phyloP scores from a whole-genome alignment of 2,797 vertebrate genomes.

The Microhierax caerulescens region DNA sequence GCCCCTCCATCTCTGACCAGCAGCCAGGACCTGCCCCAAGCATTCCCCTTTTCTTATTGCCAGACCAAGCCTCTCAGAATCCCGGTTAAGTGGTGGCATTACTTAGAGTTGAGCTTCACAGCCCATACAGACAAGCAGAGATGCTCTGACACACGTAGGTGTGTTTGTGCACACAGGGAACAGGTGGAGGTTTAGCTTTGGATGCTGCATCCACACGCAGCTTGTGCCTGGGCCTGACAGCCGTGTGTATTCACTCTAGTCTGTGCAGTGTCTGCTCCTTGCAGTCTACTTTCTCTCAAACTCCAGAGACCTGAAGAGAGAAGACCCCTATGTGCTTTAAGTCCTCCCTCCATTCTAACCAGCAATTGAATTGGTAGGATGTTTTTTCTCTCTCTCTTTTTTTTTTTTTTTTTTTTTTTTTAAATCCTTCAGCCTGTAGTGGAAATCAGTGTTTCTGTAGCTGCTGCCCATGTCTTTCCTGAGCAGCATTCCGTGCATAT shows the following conservation, averaged over 20 bases:
- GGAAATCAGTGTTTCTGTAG: background rate
- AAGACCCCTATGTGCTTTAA: background rate
- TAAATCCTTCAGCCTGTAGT: background rate
- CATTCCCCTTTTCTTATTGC: background rate
- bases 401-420: background rate
- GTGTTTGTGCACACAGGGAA: accelerated
- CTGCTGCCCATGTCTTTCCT: background rate
- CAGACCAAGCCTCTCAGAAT: background rate
- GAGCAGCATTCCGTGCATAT: background rate
- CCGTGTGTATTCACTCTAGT: accelerated
- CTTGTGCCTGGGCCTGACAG: background rate
- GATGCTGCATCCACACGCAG: background rate
- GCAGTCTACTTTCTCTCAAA: background rate
- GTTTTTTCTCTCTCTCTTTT: background rate
- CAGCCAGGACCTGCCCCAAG: background rate
- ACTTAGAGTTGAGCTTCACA: background rate
- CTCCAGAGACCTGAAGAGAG: background rate
- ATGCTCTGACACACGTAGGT: background rate
- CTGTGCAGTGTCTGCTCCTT: background rate
- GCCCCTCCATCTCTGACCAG: background rate
- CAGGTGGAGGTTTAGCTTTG: too few species aligned
- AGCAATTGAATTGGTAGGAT: background rate
- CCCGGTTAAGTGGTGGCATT: background rate
- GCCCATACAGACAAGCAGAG: background rate
- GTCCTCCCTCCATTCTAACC: background rate